Base-by-base conservation (phyloP, 2,113 vertebrate genomes). In the Galemys pyrenaicus region DNA sequence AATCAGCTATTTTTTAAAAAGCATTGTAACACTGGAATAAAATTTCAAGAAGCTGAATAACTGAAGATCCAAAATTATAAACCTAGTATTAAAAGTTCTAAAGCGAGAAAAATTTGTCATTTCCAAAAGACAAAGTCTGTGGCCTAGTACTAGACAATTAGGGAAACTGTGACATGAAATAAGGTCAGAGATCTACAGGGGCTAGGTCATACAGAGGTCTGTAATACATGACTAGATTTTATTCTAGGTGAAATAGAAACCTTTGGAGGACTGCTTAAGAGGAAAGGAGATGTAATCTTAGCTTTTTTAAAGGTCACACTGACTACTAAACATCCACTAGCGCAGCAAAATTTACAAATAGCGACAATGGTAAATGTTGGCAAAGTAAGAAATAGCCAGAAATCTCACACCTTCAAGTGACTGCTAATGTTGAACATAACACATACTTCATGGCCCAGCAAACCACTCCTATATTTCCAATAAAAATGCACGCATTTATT, bases 31-130 rank as follows among this genome's bases (percentile, higher is more conserved):
- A 26, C 9, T 60, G 58, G 26, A 62, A 37, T 74, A 41, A 94
- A 94, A 87, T 87, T n/a, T 75, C 58, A 88, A 51, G 74, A 62
- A 85, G 3, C 26, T 71, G 60, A 51, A 65, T 88, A 81, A 67
- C 28, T 88, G 46, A 95, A 78, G 22, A 89, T 80, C 26, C 65
- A 6, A 58, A 9, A 60, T 70, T 46, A 88, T 71, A 95, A 79
- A 41, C 20, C n/a, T 32, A 77, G 0, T 16, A 7, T 37, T 11
- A 86, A 78, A 80, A 37, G 10, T 71, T 87, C 60, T 94, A 60
- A 79, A 87, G 60, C 60, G 32, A 87, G 73, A 87, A 39, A 74
- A 75, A 9, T 68, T 74, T 75, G 2, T 87, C 75, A 88, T 78
- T 93, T 91, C 78, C 20, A 6, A 87, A 87, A 67, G 49, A 71